Evolutionary conservation across 2,797 vertebrate genomes (phyloP), one percentile per base, ranked within the genome.

Genomic region (Ptychadena robeensis): DNA sequence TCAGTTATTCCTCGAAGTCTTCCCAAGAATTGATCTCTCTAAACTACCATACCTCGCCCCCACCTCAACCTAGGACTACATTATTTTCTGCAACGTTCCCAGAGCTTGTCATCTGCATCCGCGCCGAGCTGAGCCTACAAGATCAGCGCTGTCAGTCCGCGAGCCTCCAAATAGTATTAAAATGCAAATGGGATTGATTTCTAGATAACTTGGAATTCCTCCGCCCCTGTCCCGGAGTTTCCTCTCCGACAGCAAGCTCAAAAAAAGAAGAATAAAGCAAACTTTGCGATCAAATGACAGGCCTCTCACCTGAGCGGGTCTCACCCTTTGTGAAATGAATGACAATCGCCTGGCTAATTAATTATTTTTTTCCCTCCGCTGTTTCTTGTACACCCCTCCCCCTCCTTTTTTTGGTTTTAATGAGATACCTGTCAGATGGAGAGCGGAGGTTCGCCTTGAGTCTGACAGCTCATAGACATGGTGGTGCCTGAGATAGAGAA

Each of bases 341-440:
- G 78, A 75, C 59, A 75, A 72, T 3, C 37, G 40, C 22, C 35
- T 37, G 15, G 28, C 38, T 86, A 61, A 83, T 72, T 66, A 86
- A 66, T 65, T 71, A 38, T 79, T 2, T 75, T 64, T 48, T 67
- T 59, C 34, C 22, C 10, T 14, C 25, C 4, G 40, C 40, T 4
- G 40, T 18, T 28, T 18, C 18, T 18, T 25, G 27, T 4, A 18
- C 14, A 31, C 48, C 4, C 18, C 12, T 71, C 63, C 35, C 27
- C 59, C n/a, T 61, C 59, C 81, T 18, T 18, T 4, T 48, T 71
- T 61, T 59, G 38, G 53, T 37, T 37, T 59, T 87, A 85, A 85
- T 82, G 81, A 83, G 78, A 81, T 66, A 72, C 71, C 83, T 82
- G 83, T 82, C 85, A 82, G 61, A 73, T 9, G 61, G 37, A 27